These are phyloP conservation scores for Coenonympha glycerion DNA, from an alignment of 2,888 invertebrate species.

Conservation along the genomic window DNA sequence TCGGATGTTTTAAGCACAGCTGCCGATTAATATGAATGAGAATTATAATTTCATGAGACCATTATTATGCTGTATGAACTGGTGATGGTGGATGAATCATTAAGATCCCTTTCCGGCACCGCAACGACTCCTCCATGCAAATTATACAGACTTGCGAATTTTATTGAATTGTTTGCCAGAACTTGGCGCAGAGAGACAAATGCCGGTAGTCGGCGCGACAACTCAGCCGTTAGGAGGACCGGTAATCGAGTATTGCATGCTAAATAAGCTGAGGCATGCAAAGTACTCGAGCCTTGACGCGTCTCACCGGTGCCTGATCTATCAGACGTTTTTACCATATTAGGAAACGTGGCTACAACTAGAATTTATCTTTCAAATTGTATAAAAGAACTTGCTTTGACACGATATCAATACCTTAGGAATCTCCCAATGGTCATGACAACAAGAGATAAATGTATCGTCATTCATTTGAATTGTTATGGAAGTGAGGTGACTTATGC, in stretches of 20 bases:
- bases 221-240: constrained; percentile 48
- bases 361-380: constrained; percentile 39
- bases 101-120: constrained; percentile 27
- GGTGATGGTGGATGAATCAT: constrained; percentile 23
- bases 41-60: neutral
- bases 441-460: neutral
- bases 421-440: too few species aligned
- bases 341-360: constrained; percentile 45
- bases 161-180: constrained; percentile 14
- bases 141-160: constrained; percentile 16
- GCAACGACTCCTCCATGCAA: constrained; percentile 22
- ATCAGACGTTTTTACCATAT: constrained; percentile 48
- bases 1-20: neutral
- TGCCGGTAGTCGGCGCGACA: constrained; percentile 59
- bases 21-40: neutral
- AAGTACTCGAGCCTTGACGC: constrained; percentile 21
- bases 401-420: neutral
- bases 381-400: constrained; percentile 13
- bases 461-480: constrained; percentile 13
- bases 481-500: constrained; percentile 9
- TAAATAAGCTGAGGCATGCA: constrained; percentile 39
- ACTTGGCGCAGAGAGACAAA: constrained; percentile 22
- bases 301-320: constrained; percentile 38
- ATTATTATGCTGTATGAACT: constrained; percentile 14
- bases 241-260: constrained; percentile 55